Base-by-base conservation (phyloP, 2,888 invertebrate genomes). In the Leucophenga montana region DNA sequence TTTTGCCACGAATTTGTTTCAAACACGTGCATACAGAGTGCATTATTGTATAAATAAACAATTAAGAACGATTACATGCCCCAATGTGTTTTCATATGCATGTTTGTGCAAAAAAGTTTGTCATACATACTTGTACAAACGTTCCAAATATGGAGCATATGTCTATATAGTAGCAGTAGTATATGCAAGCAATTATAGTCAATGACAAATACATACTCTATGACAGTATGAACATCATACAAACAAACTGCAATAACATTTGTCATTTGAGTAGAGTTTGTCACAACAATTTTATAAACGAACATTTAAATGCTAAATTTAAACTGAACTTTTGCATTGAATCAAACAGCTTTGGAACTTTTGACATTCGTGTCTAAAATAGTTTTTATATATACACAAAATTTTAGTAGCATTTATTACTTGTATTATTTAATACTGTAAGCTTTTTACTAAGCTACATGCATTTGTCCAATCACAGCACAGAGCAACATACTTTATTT, bases 11-110 rank as follows among this genome's bases (percentile, higher is more conserved):
- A 39, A 50, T 16, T 16, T 50, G 18, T 50, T 50, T 50, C 16
- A 57, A 27, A 67, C 67, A 67, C 67, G 57, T 67, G 67, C 57
- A 66, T 44, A 66, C 11, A 5, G 39, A 11, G 39, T 39, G 39
- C 39, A 39, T 39, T 39, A 39, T 39, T 39, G 39, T 39, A 50
- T 50, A 59, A 46, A 67, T 67, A 67, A 67, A 67, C 46, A 67
- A 57, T 54, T 46, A 53, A 56, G 4, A 56, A 27, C 56, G 31
- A 22, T 56, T 22, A 56, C 27, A 27, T 20, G 56, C 50, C n/a
- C n/a, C 16, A 18, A n/a, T 50, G 18, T 39, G 39, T 39, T 50
- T 48, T n/a, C 13, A 50, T 50, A 50, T 50, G 50, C 14, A 50
- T 39, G 39, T 39, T 39, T 1, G 1, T 39, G 1, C 4, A 1